Base-by-base conservation (phyloP, 2,797 vertebrate species). In the Darevskia mixta region DNA sequence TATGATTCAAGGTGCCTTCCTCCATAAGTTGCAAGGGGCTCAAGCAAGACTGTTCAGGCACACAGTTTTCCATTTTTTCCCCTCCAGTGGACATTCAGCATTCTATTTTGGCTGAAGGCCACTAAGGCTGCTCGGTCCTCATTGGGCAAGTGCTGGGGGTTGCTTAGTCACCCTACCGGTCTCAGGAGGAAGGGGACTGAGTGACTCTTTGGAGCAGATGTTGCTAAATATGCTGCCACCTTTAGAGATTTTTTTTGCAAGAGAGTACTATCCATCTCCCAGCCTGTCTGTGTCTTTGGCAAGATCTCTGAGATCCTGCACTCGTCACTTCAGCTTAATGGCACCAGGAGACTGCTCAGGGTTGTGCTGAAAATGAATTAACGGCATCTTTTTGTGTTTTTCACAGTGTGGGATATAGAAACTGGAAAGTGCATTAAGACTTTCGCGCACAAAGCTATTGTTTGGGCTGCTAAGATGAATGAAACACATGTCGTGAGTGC, bases 361-460 rank as follows among this genome's bases (percentile, higher is more conserved):
- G 38, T 64, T 35, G 1, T 66, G 29, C 8, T 75, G 79, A 66
- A 73, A 82, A 81, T 11, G 67, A 71, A 88, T 61, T 64, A 71
- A 79, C n/a, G 35, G 8, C 66, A 79, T 81, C 5, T 79, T 23
- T 41, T 2, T 87, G 18, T 61, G 29, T 2, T 88, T 23, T 13
- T 90, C 66, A 17, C 92, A 99, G 98, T 98, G 92, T 99, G 98
- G 98, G 96, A 96, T 93, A 86, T 99, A 43, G 35, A 91, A 17
- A 98, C 96, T 1, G 97, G 97, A 79, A 96, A 95, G 71, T 97
- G 95, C 23, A 89, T 97, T 1, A 95, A 95, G 78, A 97, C 96
- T 0, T 98, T 98, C 92, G 97, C 96, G 90, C 98, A 99, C 94
- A 92, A 72, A 18, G 93, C 96, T 58, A 90, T 95, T 1, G 92